Conservation (phyloP, 2,888 invertebrate species). For the Diarsia brunnea region DNA sequence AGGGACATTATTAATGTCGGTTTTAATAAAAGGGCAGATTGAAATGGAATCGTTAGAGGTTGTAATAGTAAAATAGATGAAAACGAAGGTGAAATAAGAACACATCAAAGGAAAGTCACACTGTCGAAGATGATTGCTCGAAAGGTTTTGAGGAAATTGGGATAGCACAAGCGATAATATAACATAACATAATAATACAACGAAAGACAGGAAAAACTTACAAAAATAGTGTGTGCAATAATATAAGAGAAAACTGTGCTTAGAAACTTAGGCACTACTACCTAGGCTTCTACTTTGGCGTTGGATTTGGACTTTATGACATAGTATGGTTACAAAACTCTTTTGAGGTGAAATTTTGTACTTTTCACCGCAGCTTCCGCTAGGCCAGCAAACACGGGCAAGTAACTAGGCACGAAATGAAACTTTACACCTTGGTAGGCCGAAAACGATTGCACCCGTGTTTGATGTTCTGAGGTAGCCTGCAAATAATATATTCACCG, state of each 20-base stretch:
- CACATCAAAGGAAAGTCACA: not conserved
- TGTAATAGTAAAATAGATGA: not conserved
- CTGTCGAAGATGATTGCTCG: too few relatives aligned
- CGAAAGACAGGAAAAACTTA: too few relatives aligned
- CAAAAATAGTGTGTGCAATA: not conserved
- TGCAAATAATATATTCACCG: not conserved
- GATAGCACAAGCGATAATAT: not conserved
- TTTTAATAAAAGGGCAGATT: constrained; percentile 8
- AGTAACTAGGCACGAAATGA: too few relatives aligned
- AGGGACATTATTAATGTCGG: constrained; percentile 41
- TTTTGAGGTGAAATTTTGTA: too few relatives aligned
- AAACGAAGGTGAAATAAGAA: not conserved
- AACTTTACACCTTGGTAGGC: too few relatives aligned
- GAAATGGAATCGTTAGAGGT: not conserved
- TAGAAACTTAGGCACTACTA: too few relatives aligned
- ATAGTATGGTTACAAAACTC: not conserved
- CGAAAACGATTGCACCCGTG: too few relatives aligned
- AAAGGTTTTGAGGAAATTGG: not conserved
- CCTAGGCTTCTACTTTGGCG: too few relatives aligned
- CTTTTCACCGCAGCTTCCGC: too few relatives aligned
- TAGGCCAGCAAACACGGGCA: too few relatives aligned
- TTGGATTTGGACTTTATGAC: not conserved
- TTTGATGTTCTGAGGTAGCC: too few relatives aligned
- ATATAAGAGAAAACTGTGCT: not conserved
- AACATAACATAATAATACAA: not conserved